A percentile compares a stretch with the other conserved stretches of the same genome.
phyloP scores from a whole-genome alignment of 2,797 vertebrate species.

The Hephaestus fuliginosus region DNA sequence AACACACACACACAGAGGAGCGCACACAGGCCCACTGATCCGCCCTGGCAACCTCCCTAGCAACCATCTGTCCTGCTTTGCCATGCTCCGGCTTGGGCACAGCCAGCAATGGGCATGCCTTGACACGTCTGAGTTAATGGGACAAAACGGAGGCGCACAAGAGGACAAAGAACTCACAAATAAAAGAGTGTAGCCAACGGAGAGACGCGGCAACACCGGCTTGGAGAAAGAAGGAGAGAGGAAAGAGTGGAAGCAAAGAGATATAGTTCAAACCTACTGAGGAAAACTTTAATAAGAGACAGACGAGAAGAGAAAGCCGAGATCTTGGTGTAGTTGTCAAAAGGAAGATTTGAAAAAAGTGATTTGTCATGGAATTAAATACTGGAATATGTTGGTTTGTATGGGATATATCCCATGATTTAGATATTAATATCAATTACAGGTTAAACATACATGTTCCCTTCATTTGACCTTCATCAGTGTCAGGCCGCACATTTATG shows the following conservation, averaged over 20 bases:
- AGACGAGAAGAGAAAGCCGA: constrained; percentile 27
- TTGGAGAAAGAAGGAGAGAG: constrained; percentile 6
- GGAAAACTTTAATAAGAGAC: constrained; percentile 5
- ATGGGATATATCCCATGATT: background rate
- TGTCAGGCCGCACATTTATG: background rate
- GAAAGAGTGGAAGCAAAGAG: constrained; percentile 16
- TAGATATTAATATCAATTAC: background rate
- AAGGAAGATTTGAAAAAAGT: background rate
- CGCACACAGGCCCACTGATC: constrained; percentile 71
- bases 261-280: background rate
- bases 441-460: background rate
- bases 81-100: constrained; percentile 79
- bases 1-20: constrained; percentile 42
- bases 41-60: constrained; percentile 86
- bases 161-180: constrained; percentile 77
- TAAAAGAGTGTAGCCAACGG: constrained; percentile 64
- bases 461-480: background rate
- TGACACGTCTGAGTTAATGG: constrained; percentile 84
- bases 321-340: constrained; percentile 11
- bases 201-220: constrained; percentile 28
- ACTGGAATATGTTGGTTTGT: constrained; percentile 11
- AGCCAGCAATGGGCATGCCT: constrained; percentile 80
- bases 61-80: constrained; percentile 86
- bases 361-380: constrained; percentile 19
- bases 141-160: constrained; percentile 78